Evolutionary conservation across 2,888 invertebrate genomes (phyloP), one percentile per base, ranked within the genome.

Genomic region (Drosophila kuntzei): DNA sequence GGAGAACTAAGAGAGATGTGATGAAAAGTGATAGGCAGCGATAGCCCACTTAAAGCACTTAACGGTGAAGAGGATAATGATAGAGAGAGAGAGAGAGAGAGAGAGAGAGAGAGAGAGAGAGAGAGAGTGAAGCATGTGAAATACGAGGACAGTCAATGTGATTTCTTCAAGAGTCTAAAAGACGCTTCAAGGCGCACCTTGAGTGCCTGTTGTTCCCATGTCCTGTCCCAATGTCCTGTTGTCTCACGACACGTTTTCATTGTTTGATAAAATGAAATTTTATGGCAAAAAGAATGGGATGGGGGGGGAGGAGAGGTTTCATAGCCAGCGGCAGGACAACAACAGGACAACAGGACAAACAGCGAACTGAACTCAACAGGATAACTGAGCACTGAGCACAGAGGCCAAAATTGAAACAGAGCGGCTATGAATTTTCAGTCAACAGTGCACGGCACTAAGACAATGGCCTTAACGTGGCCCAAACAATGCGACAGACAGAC

Each of bases 251-350:
- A 87, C 83, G 83, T 84, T 84, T 85, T 79, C 83, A 85, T 82
- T 84, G 86, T 79, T 87, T 85, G 76, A 76, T 87, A 87, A 85
- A 84, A 87, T 87, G 83, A 84, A 84, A 87, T 87, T 87, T 84
- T 76, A 84, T 87, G 82, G 85, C 87, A 68, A 67, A 58, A 68
- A 53, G 66, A 61, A 5, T n/a, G 25, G 2, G 39, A 47, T 22
- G 34, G 2, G 2, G 12, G 49, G 20, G 11, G 1, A 8, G 39
- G 39, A 27, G 14, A 51, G 20, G 27, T 27, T 27, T 12, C 18
- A 72, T 68, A 22, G 68, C 76, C 58, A 25, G 16, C 58, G 57
- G 77, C 60, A 43, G 58, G 41, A 57, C 47, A 60, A 43, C 59
- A 60, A 63, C 18, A 36, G 41, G 43, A 46, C 39, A 50, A 36